A percentile compares a stretch with the other conserved stretches of the same genome.
Conservation (phyloP, 2,888 invertebrate genomes). For the Leptinotarsa tumamoca region DNA sequence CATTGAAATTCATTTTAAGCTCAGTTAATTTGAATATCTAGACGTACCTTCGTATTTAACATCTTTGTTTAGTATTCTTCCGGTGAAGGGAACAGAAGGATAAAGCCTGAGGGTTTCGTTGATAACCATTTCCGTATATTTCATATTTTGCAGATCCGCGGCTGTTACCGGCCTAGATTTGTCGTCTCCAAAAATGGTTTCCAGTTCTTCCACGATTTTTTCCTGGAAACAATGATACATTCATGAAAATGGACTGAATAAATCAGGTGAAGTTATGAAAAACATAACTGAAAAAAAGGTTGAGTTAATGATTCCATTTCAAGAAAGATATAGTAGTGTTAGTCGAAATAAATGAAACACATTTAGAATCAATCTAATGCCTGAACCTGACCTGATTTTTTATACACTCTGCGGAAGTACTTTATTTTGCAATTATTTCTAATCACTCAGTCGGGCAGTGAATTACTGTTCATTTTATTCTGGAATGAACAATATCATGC, state of each 20-base stretch:
- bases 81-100: constrained; percentile 30
- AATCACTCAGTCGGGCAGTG: too few relatives aligned
- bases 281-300: too few relatives aligned
- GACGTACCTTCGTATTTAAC: constrained; percentile 21
- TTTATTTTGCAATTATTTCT: too few relatives aligned
- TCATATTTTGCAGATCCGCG: constrained; percentile 49
- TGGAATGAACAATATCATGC: too few relatives aligned
- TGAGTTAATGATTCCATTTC: too few relatives aligned
- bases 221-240: constrained; percentile 21
- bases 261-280: too few relatives aligned
- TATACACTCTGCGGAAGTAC: too few relatives aligned
- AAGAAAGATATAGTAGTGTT: too few relatives aligned
- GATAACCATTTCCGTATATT: constrained; percentile 50
- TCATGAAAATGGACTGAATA: background rate
- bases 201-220: constrained; percentile 43
- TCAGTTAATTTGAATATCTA: background rate
- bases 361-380: too few relatives aligned
- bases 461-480: too few relatives aligned
- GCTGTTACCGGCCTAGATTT: constrained; percentile 31
- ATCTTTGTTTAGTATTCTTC: constrained; percentile 23
- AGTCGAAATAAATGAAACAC: too few relatives aligned
- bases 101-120: constrained; percentile 47
- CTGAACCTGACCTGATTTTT: too few relatives aligned
- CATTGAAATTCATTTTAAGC: background rate
- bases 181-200: constrained; percentile 42